Base-by-base conservation (phyloP, 2,797 vertebrate species). In the Parauchenoglanis ngamensis region DNA sequence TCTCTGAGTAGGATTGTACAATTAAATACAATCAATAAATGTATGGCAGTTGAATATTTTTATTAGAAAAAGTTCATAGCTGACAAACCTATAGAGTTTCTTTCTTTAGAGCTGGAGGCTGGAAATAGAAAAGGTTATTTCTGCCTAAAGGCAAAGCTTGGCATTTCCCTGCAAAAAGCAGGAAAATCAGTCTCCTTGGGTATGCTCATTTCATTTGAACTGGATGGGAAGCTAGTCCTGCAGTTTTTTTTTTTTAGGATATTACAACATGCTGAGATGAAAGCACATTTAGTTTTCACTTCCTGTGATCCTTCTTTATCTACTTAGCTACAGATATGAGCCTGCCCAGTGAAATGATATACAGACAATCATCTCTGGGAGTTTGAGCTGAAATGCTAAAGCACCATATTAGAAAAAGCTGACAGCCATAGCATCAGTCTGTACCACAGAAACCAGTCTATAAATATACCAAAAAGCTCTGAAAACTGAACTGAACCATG, bases 161-260 rank as follows among this genome's bases (percentile, higher is more conserved):
- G 89, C 90, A 91, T 93, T 92, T 93, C 21, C 35, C 17, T 67
- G 87, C 63, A 15, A 44, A 40, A 89, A 89, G 86, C 73, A 75
- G 61, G 83, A 44, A 91, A 89, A 91, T 85, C 52, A 12, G 76
- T 81, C 68, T 78, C 76, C 68, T 82, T 81, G 40, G 77, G 57
- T 63, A 12, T 89, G 63, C 86, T 91, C 59, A 81, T 46, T 89
- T 83, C 80, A 76, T 87, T 87, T 23, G 11, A 52, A 61, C 68
- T 61, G 23, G 7, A 57, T 76, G 75, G 81, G 83, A 79, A 61
- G 70, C 75, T 81, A 61, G 76, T 80, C 65, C 72, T 90, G 46
- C 46, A 72, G 89, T n/a, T n/a, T n/a, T 1, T 31, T 31, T 89
- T 68, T 84, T 82, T 44, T 28, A 87, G 61, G 52, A 77, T 63